Evolutionary conservation across 2,113 vertebrate genomes (phyloP).

Genomic region (Oncorhynchus masou): DNA sequence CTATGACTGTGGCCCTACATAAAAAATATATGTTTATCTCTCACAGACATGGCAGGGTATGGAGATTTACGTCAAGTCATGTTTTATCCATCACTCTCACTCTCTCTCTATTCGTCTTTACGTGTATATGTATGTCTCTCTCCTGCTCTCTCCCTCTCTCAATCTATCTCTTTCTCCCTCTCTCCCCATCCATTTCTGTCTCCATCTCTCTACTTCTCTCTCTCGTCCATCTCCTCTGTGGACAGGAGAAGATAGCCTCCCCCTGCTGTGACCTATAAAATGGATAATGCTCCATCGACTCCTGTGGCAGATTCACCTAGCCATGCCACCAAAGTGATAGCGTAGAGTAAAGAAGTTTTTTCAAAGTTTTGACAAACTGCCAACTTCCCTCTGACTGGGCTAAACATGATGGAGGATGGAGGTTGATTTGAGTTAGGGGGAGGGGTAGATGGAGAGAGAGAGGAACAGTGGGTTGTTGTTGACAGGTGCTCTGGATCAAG

Average conservation of each 20-base stretch:
- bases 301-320: slow-evolving; percentile 6
- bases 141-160: not conserved
- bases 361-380: slow-evolving; percentile 14
- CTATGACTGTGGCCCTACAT: no score
- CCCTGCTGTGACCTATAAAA: not conserved
- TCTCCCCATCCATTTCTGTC: not conserved
- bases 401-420: not conserved
- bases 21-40: no score
- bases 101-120: not conserved
- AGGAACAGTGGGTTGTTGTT: not conserved
- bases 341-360: slow-evolving; percentile 23
- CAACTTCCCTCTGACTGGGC: slow-evolving; percentile 4
- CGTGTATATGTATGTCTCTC: not conserved
- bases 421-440: not conserved
- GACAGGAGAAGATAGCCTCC: not conserved
- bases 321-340: slow-evolving; percentile 14
- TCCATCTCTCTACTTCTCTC: not conserved
- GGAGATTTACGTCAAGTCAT: no score
- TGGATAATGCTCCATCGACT: slow-evolving; percentile 20
- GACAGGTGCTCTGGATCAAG: not conserved
- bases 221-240: not conserved
- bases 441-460: not conserved
- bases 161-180: not conserved
- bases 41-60: no score
- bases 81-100: no score